phyloP scores from a whole-genome alignment of 2,113 vertebrate species.

The Corvus moneduloides region DNA sequence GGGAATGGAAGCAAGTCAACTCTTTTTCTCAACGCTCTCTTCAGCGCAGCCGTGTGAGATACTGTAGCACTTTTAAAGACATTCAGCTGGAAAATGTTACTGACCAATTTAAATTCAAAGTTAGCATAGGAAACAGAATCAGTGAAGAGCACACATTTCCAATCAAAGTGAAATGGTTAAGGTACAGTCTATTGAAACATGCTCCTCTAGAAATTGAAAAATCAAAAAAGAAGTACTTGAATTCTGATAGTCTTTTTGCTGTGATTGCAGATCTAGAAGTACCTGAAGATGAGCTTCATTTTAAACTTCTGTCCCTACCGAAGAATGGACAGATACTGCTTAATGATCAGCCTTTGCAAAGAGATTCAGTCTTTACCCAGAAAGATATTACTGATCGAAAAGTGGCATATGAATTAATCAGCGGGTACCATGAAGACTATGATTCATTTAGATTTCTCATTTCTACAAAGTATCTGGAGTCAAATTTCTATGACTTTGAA shows the following conservation, averaged over 20 bases:
- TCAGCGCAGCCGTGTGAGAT: conserved; percentile 76
- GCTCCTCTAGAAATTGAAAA: conserved; percentile 78
- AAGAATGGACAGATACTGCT: conserved; percentile 82
- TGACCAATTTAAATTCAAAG: conserved; percentile 85
- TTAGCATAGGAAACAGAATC: conserved; percentile 74
- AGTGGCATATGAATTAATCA: conserved; percentile 80
- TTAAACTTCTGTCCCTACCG: conserved; percentile 79
- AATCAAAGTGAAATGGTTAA: conserved; percentile 81
- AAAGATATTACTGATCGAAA: conserved; percentile 75
- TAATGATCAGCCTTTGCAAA: conserved; percentile 71
- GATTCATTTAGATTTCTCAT: conserved; percentile 86
- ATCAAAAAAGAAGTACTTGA: conserved; percentile 74
- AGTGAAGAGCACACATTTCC: conserved; percentile 78
- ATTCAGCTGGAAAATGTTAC: conserved; percentile 75
- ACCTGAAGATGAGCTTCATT: conserved; percentile 77
- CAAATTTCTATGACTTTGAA: conserved; percentile 78
- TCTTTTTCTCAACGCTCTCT: conserved; percentile 83
- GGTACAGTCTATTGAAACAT: conserved; percentile 77
- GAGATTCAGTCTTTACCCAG: conserved; percentile 84
- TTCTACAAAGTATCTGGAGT: conserved; percentile 82
- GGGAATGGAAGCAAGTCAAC: conserved; percentile 79
- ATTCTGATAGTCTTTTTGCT: conserved; percentile 77
- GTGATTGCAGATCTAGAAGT: conserved; percentile 65
- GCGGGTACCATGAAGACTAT: conserved; percentile 68
- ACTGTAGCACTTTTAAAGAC: conserved; percentile 78